Evolutionary conservation across 2,888 invertebrate genomes (phyloP).

Genomic region (Lacanobia wlatinum): DNA sequence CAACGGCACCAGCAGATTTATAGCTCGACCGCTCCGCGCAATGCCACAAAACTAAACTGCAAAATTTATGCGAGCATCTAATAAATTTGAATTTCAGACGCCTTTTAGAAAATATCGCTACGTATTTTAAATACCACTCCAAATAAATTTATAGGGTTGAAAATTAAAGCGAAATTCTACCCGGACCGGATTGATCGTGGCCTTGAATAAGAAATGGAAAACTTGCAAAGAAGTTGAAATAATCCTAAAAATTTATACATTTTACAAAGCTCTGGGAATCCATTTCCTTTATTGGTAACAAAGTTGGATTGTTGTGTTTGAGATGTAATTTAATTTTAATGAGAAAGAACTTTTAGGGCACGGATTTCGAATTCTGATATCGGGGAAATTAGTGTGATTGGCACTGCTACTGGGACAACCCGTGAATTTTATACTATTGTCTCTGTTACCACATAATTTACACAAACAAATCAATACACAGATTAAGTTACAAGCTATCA

Average conservation of each 20-base stretch:
- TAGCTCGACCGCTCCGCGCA: slow-evolving; percentile 65
- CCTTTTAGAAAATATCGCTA: slow-evolving; percentile 58
- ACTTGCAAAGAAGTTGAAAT: slow-evolving; percentile 59
- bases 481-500: slow-evolving; percentile 30
- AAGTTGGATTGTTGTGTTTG: slow-evolving; percentile 54
- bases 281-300: slow-evolving; percentile 56
- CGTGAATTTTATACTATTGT: background rate
- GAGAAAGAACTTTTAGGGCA: slow-evolving; percentile 19
- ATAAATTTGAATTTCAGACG: slow-evolving; percentile 65
- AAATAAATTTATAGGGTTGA: slow-evolving; percentile 48
- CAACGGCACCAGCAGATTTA: slow-evolving; percentile 72
- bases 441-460: background rate
- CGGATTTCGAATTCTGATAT: background rate
- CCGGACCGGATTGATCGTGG: slow-evolving; percentile 56
- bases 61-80: slow-evolving; percentile 68
- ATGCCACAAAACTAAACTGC: slow-evolving; percentile 74
- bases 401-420: background rate
- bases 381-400: slow-evolving; percentile 8
- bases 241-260: slow-evolving; percentile 52
- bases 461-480: slow-evolving; percentile 33
- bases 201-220: slow-evolving; percentile 60
- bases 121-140: slow-evolving; percentile 56
- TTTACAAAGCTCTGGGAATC: slow-evolving; percentile 43
- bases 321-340: slow-evolving; percentile 36
- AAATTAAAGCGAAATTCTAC: slow-evolving; percentile 54